phyloP scores from a whole-genome alignment of 2,113 vertebrate species.

The Triplophysa tibetana region DNA sequence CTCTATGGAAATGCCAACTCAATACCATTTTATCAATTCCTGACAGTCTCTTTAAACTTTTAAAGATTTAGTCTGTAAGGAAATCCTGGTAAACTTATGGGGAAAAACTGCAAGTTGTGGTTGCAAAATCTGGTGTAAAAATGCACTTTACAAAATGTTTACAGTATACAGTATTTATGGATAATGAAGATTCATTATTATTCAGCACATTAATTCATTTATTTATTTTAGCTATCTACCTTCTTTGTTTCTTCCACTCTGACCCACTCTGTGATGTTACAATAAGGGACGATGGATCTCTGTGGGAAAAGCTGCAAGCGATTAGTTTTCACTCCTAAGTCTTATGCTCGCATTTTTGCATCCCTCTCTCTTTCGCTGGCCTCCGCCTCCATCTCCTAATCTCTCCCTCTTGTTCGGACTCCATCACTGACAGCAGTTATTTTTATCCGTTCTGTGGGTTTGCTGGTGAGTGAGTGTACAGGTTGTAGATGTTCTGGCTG shows the following conservation, averaged over 20 bases:
- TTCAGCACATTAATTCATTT: too few species aligned
- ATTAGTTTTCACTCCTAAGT: slow-evolving; percentile 19
- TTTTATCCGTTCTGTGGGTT: slow-evolving; percentile 35
- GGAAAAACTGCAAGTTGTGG: too few species aligned
- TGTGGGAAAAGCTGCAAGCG: background rate
- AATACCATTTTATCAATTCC: background rate
- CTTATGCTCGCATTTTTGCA: slow-evolving; percentile 17
- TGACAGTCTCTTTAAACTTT: background rate
- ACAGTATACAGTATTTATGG: too few species aligned
- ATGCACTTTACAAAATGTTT: too few species aligned
- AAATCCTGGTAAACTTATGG: too few species aligned
- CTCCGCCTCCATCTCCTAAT: slow-evolving; percentile 26
- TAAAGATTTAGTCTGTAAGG: background rate
- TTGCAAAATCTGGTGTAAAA: too few species aligned
- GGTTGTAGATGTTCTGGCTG: slow-evolving; percentile 36
- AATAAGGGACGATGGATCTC: slow-evolving; percentile 15
- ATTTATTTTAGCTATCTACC: background rate
- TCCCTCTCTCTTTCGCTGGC: slow-evolving; percentile 18
- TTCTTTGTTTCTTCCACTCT: background rate
- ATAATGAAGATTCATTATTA: too few species aligned
- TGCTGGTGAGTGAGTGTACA: slow-evolving; percentile 32
- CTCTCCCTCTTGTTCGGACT: slow-evolving; percentile 11
- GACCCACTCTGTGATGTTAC: background rate
- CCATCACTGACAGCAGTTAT: slow-evolving; percentile 26
- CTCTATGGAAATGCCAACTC: background rate